A percentile compares a stretch with the other conserved stretches of the same genome.
Evolutionary conservation across 2,113 vertebrate genomes (phyloP).

Genomic region (Strigops habroptila): DNA sequence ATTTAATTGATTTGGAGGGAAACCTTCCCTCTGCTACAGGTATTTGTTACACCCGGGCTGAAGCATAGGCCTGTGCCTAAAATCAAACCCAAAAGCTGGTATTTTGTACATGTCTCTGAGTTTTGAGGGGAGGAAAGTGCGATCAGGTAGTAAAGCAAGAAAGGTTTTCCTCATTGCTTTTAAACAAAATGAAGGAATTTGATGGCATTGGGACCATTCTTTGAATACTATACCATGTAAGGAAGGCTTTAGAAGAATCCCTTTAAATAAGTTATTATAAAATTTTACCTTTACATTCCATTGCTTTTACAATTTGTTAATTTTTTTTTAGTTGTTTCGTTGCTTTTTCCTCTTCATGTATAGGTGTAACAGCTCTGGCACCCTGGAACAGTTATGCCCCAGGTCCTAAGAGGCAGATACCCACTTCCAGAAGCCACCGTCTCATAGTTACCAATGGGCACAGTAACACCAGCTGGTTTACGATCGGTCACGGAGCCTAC

Average conservation of each 20-base stretch:
- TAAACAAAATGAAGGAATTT: conserved; percentile 63
- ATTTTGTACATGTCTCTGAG: neutral
- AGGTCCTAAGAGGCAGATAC: neutral
- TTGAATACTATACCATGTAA: conserved; percentile 9
- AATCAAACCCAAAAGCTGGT: neutral
- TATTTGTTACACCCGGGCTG: neutral
- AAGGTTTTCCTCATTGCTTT: neutral
- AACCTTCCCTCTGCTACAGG: neutral
- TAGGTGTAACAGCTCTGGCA: neutral
- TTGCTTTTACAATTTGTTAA: conserved; percentile 14
- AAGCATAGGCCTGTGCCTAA: neutral
- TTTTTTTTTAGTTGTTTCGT: neutral
- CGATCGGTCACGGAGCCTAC: neutral
- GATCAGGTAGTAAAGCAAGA: neutral
- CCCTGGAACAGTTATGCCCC: neutral
- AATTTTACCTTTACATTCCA: conserved; percentile 46
- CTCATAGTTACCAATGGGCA: neutral
- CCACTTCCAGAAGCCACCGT: neutral
- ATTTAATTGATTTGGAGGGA: neutral
- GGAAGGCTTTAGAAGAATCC: conserved; percentile 51
- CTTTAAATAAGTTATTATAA: conserved; percentile 64
- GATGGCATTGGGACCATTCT: conserved; percentile 36
- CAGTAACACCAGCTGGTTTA: neutral
- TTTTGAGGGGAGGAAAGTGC: neutral
- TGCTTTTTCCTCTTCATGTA: neutral